Conservation (phyloP, 2,888 invertebrate species). For the Caenorhabditis sp. region DNA sequence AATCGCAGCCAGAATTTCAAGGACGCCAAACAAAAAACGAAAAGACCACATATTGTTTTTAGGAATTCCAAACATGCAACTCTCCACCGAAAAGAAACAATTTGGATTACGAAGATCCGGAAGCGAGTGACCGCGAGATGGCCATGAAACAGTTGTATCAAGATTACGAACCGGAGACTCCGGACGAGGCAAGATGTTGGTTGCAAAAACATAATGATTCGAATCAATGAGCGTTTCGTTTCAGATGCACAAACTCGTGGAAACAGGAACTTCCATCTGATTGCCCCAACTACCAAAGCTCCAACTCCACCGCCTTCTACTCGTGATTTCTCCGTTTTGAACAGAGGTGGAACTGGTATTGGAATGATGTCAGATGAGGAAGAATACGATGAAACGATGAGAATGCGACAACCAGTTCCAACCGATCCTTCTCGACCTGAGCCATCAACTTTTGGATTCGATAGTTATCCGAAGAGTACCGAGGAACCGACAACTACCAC, state of each 20-base stretch:
- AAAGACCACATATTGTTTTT: conserved; percentile 27
- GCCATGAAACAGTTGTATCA: conserved; percentile 80
- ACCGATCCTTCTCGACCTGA: conserved; percentile 24
- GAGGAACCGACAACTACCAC: conserved; percentile 28
- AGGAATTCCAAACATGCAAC: conserved; percentile 76
- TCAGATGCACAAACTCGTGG: conserved; percentile 33
- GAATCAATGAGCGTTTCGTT: no score
- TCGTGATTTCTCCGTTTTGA: conserved; percentile 44
- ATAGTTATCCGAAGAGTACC: conserved; percentile 48
- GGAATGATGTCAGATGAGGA: conserved; percentile 42
- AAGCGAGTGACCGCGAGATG: conserved; percentile 71
- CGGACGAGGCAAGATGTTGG: conserved; percentile 55
- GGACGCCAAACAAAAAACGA: background rate
- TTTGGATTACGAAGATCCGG: conserved; percentile 65
- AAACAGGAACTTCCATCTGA: conserved; percentile 47
- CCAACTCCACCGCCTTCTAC: conserved; percentile 18
- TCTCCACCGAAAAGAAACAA: conserved; percentile 53
- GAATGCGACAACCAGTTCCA: conserved; percentile 37
- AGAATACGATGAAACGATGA: conserved; percentile 32
- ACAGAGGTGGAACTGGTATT: conserved; percentile 48
- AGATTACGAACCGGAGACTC: conserved; percentile 75
- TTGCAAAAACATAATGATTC: background rate
- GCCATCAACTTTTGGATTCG: conserved; percentile 46
- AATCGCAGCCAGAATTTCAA: background rate
- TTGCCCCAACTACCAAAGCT: conserved; percentile 22